Evolutionary conservation across 2,888 invertebrate genomes (phyloP).

Genomic region (Sphaerophoria taeniata): DNA sequence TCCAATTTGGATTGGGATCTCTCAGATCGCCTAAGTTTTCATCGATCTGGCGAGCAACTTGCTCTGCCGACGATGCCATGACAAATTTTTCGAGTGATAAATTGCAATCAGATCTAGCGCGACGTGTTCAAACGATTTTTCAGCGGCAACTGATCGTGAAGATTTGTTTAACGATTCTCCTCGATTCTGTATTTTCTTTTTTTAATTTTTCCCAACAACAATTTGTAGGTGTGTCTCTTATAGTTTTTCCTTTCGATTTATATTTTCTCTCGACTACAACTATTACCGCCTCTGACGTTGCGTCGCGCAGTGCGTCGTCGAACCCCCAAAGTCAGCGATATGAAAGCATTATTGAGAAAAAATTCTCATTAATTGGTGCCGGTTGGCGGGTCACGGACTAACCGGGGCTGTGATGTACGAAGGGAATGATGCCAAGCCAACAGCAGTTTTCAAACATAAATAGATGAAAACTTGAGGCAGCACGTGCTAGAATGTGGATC

Average conservation of each 20-base stretch:
- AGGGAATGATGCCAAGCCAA: not conserved
- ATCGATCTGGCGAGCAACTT: slow-evolving; percentile 78
- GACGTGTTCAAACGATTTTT: slow-evolving; percentile 61
- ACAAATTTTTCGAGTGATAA: not conserved
- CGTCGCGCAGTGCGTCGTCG: too few species aligned
- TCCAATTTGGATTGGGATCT: slow-evolving; percentile 83
- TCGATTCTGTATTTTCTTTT: slow-evolving; percentile 13
- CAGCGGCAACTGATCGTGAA: slow-evolving; percentile 55
- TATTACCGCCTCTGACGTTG: slow-evolving; percentile 48
- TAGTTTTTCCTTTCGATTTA: slow-evolving; percentile 16
- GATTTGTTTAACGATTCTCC: slow-evolving; percentile 30
- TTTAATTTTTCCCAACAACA: slow-evolving; percentile 20
- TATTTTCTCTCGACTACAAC: slow-evolving; percentile 16
- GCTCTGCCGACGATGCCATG: slow-evolving; percentile 49
- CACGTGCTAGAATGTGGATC: slow-evolving; percentile 58
- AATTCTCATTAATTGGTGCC: slow-evolving; percentile 47
- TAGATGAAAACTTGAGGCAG: slow-evolving; percentile 21
- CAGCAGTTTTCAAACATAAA: slow-evolving; percentile 48
- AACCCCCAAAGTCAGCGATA: not conserved
- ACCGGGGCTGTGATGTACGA: not conserved
- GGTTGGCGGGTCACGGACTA: slow-evolving; percentile 2
- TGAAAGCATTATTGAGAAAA: slow-evolving; percentile 3
- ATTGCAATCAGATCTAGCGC: not conserved
- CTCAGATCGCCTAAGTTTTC: slow-evolving; percentile 78
- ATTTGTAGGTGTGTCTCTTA: slow-evolving; percentile 11